Evolutionary conservation across 2,888 invertebrate species (phyloP).

Genomic region (Cryptophagus acutangulus): DNA sequence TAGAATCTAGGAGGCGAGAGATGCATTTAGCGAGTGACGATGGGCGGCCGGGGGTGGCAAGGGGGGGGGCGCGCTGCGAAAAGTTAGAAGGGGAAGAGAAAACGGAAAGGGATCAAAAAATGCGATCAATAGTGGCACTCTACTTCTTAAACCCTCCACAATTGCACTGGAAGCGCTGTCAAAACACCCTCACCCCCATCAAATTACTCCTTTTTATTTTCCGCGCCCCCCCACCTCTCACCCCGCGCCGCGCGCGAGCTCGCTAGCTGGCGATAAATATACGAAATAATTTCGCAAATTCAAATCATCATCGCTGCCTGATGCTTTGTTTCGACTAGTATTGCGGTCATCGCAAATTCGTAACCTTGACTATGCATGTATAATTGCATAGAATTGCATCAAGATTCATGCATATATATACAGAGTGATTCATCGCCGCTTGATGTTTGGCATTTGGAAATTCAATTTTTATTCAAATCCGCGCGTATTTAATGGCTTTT

Average conservation of each 20-base stretch:
- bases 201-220: background rate
- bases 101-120: slow-evolving; percentile 50
- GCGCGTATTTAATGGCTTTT: too few relatives aligned
- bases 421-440: slow-evolving; percentile 27
- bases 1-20: too few relatives aligned
- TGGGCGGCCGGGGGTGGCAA: slow-evolving; percentile 27
- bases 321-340: too few relatives aligned
- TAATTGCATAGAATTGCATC: slow-evolving; percentile 39
- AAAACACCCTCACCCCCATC: slow-evolving; percentile 41
- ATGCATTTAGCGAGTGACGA: slow-evolving; percentile 36
- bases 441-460: slow-evolving; percentile 8
- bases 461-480: slow-evolving; percentile 2
- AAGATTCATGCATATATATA: slow-evolving; percentile 37
- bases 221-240: background rate
- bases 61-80: slow-evolving; percentile 21
- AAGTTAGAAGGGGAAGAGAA: slow-evolving; percentile 32
- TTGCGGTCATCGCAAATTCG: slow-evolving; percentile 38
- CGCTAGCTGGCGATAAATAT: too few relatives aligned
- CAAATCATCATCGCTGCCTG: too few relatives aligned
- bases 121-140: slow-evolving; percentile 50
- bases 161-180: slow-evolving; percentile 49
- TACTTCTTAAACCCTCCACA: slow-evolving; percentile 50
- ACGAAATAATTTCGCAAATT: too few relatives aligned
- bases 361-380: slow-evolving; percentile 42
- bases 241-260: too few relatives aligned